phyloP scores from a whole-genome alignment of 2,113 vertebrate genomes.

The Spilogale gracilis region DNA sequence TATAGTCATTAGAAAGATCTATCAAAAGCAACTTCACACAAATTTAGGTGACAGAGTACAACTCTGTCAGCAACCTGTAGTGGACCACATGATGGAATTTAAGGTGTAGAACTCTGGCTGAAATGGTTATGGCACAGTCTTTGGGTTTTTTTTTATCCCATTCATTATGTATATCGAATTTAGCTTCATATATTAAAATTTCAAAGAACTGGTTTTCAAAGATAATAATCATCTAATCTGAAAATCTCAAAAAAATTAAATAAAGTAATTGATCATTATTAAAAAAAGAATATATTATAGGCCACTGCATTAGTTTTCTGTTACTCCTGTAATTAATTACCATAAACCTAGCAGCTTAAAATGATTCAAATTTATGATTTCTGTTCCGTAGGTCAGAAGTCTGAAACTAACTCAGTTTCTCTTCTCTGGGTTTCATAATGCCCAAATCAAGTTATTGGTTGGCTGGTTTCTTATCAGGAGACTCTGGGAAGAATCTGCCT shows the following conservation, averaged over 20 bases:
- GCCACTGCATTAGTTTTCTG: not conserved
- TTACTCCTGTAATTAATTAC: not conserved
- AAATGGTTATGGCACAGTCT: not conserved
- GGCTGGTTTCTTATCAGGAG: not conserved
- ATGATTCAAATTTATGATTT: not conserved
- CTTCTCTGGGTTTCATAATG: not conserved
- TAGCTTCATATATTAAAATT: conserved; percentile 2
- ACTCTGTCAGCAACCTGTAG: not conserved
- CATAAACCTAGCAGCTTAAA: not conserved
- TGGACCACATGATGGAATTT: not conserved
- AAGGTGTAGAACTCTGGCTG: not conserved
- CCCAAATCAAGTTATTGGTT: not conserved
- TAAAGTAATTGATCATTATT: not conserved
- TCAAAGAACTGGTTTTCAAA: conserved; percentile 3
- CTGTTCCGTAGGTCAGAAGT: not conserved
- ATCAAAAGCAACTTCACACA: not conserved
- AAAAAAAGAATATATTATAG: not conserved
- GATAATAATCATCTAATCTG: not conserved
- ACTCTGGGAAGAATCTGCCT: not conserved
- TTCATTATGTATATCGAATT: conserved; percentile 1
- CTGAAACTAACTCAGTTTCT: not conserved
- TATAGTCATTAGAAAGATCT: not conserved
- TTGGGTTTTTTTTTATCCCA: not conserved
- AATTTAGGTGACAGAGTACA: not conserved
- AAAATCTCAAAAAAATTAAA: conserved; percentile 10